Evolutionary conservation across 1,140 invertebrate species (phyloP), one percentile per base, ranked within the genome.

Genomic region (Ceratosolen solmsi): DNA sequence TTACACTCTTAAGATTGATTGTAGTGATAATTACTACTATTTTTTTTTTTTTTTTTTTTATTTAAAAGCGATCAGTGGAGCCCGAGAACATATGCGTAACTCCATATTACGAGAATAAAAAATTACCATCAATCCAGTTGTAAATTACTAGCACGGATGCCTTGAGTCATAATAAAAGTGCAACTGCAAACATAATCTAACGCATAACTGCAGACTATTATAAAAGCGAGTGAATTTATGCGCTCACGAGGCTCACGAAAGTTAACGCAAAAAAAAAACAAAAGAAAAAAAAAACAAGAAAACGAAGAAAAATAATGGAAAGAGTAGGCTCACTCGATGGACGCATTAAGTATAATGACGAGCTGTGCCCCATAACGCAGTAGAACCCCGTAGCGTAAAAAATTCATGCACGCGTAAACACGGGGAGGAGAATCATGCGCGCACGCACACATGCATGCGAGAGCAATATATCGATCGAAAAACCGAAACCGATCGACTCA

Each of bases 291-390:
- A 54, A 15, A 15, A 54, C 51, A 22, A 46, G 13, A 13, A 7
- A 13, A 15, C 51, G 11, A 15, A 54, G 20, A 54, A 22, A 54
- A 13, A 13, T 46, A 46, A 13, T 13, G 5, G 9, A 22, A 22
- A 54, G 51, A 5, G 20, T 11, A 54, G n/a, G 2, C 13, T 65
- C 63, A 20, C 22, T 30, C 72, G 20, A 36, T 56, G 38, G 41
- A 11, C 27, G 60, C 76, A 78, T 78, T 78, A 78, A 70, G 63
- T 41, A n/a, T 78, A 78, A 78, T 78, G 63, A 70, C 49, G 63
- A 68, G 41, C 30, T 25, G 46, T 13, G 46, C 46, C 56, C 36
- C 25, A 76, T 46, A 77, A 51, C 73, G 36, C n/a, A 17, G 60
- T 20, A 46, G 63, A 78, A 68, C 46, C 41, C 46, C 30, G 27